phyloP scores from a whole-genome alignment of 2,113 vertebrate genomes.

The Lophius piscatorius region DNA sequence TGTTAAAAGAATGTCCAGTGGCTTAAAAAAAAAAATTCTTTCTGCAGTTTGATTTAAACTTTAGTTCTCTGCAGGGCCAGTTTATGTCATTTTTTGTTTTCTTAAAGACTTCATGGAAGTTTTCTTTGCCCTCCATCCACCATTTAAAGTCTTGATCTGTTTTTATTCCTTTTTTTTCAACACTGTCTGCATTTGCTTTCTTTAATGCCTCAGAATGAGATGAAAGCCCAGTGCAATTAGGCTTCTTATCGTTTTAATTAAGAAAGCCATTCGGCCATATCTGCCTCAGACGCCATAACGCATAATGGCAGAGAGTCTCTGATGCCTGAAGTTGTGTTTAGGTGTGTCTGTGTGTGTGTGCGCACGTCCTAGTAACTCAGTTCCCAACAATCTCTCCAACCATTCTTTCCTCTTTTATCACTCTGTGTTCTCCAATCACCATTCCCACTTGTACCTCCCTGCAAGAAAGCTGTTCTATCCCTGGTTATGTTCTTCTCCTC shows the following conservation, averaged over 20 bases:
- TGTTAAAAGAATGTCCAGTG: conserved; percentile 18
- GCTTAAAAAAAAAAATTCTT: conserved; percentile 30
- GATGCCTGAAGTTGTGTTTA: conserved; percentile 68
- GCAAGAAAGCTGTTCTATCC: conserved; percentile 63
- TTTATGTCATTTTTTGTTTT: conserved; percentile 36
- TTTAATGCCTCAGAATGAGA: conserved; percentile 76
- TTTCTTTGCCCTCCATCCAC: conserved; percentile 58
- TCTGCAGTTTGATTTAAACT: conserved; percentile 3
- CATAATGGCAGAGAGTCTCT: conserved; percentile 74
- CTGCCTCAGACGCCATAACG: conserved; percentile 75
- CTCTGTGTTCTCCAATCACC: conserved; percentile 65
- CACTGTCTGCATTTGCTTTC: conserved; percentile 69
- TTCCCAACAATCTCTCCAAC: conserved; percentile 63
- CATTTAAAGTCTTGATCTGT: conserved; percentile 68
- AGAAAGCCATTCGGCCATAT: conserved; percentile 81
- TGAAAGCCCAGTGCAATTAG: conserved; percentile 81
- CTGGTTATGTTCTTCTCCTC: conserved; percentile 61
- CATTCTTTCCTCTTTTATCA: conserved; percentile 68
- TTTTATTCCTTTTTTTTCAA: conserved; percentile 63
- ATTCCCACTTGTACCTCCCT: conserved; percentile 68
- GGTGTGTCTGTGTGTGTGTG: conserved; percentile 25
- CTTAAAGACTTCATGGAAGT: conserved; percentile 50
- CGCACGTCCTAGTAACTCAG: conserved; percentile 67
- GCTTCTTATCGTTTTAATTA: conserved; percentile 87
- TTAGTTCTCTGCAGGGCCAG: conserved; percentile 14